Evolutionary conservation across 2,888 invertebrate genomes (phyloP), one percentile per base, ranked within the genome.

Genomic region (Lumbricus terrestris): DNA sequence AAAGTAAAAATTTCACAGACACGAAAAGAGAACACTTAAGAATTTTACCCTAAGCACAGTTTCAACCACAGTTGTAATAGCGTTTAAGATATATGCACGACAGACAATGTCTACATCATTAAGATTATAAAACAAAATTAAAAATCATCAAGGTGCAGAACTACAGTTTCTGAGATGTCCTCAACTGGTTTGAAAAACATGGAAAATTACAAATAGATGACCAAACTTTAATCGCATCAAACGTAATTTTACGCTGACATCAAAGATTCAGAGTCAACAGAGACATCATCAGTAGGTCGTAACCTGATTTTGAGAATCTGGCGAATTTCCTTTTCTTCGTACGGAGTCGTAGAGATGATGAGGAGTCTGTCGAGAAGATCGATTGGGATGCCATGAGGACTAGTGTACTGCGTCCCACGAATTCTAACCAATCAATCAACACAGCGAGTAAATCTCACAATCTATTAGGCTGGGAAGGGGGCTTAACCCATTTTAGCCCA

Each of bases 371-470:
- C 99, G 11, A 99, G 96, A 92, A 99, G 96, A 96, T 99, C 99
- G 90, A 99, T 96, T 0, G 99, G 99, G 90, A 99, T 98, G 16
- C 99, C 99, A 95, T 99, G 99, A 0, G 99, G 99, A 91, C 98
- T 98, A 92, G 96, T 96, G 95, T 98, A 98, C 94, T 97, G 97
- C 34, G 98, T 99, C 38, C 99, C 99, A 90, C 99, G 96, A 93
- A 99, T 99, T 92, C 97, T 96, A 92, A n/a, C 8, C 47, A 47
- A 47, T 11, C 4, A 3, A 47, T 2, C 37, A 88, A 37, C n/a
- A 20, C 37, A 33, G 29, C 29, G 88, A 35, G 35, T 88, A 0
- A 38, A 88, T 13, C 6, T 88, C 29, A 8, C 18, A 88, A 29
- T 38, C 29, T 11, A 33, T 35, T 34, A 37, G n/a, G n/a, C n/a